Conservation (phyloP, 2,113 vertebrate species). For the Ammodramus savannarum region DNA sequence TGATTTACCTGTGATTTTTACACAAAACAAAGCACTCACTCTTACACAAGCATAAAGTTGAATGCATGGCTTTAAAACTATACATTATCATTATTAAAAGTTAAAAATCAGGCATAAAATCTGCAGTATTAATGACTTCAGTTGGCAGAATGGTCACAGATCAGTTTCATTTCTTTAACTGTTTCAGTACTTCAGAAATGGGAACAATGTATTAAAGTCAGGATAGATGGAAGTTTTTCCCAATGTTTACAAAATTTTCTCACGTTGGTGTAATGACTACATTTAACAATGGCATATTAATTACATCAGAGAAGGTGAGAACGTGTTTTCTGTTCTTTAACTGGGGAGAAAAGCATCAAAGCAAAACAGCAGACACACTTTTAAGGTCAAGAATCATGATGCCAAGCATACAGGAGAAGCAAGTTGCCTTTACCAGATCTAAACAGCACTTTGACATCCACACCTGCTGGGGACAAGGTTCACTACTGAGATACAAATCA, state of each 20-base stretch:
- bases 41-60: background rate
- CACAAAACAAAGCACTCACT: background rate
- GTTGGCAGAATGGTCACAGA: background rate
- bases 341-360: background rate
- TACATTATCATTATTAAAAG: background rate
- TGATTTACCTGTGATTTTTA: background rate
- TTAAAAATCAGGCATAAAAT: background rate
- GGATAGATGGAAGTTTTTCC: background rate
- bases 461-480: background rate
- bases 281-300: background rate
- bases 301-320: background rate
- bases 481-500: background rate
- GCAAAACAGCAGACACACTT: background rate
- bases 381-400: background rate
- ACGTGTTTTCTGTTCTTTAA: background rate
- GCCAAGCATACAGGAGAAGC: background rate
- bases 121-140: background rate
- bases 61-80: background rate
- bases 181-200: background rate
- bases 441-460: background rate
- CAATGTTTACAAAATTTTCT: background rate
- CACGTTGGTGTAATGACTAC: background rate
- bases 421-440: background rate
- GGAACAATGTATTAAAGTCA: background rate
- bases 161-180: background rate